Conservation (phyloP, 92 coral and sea anemone genomes). For the Epizoanthus illoricatus region DNA sequence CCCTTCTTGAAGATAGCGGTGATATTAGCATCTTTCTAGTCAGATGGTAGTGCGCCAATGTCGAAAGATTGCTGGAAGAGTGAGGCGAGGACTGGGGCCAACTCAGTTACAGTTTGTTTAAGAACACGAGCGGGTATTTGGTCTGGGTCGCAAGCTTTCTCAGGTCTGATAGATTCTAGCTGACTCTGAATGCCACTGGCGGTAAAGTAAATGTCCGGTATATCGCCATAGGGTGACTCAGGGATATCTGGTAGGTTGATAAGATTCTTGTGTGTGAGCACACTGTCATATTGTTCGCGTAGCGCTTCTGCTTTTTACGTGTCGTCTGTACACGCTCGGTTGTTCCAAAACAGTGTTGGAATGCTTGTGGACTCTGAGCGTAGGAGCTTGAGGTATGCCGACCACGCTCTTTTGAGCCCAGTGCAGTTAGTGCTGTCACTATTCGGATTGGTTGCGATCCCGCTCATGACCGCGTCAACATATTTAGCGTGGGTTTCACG, state of each 20-base stretch:
- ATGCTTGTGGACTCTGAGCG: slow-evolving; percentile 42
- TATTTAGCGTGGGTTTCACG: slow-evolving; percentile 45
- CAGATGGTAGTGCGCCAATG: too few relatives aligned
- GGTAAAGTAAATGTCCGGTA: slow-evolving; percentile 38
- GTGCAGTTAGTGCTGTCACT: slow-evolving; percentile 5
- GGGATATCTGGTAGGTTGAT: slow-evolving; percentile 37
- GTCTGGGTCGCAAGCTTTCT: slow-evolving; percentile 48
- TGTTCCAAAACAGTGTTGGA: slow-evolving; percentile 49
- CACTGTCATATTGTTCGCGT: slow-evolving; percentile 15
- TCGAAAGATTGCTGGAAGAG: neutral
- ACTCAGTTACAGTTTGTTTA: slow-evolving; percentile 29
- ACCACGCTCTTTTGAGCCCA: slow-evolving; percentile 51
- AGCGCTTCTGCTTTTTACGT: slow-evolving; percentile 28
- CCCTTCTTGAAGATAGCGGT: slow-evolving; percentile 29
- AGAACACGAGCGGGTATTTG: slow-evolving; percentile 38
- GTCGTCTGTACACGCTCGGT: slow-evolving; percentile 4
- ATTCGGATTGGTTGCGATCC: slow-evolving; percentile 28
- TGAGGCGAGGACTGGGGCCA: slow-evolving; percentile 14
- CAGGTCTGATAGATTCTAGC: slow-evolving; percentile 48
- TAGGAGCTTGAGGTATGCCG: slow-evolving; percentile 44
- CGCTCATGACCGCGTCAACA: slow-evolving; percentile 42
- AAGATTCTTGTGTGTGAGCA: neutral
- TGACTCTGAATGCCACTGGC: slow-evolving; percentile 45
- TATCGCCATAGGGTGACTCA: slow-evolving; percentile 9
- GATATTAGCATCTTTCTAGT: slow-evolving; percentile 5